Percentiles rank a stretch among this genome's conserved stretches.
These are phyloP conservation scores for Oreotragus oreotragus DNA, from an alignment of 2,113 vertebrate species.

Conservation along the genomic window DNA sequence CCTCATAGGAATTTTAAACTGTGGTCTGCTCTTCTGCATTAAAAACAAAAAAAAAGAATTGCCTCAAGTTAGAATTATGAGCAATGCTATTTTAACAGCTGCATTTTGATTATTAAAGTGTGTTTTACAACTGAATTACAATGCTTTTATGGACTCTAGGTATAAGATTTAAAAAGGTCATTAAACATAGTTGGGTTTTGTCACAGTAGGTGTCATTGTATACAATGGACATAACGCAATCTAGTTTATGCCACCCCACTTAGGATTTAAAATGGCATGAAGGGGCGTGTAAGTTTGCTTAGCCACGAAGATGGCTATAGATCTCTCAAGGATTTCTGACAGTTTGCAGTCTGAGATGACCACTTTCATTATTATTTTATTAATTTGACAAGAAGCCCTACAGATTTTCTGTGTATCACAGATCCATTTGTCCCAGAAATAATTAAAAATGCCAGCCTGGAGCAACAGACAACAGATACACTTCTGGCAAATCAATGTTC, in stretches of 20 bases:
- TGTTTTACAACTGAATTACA: conserved; percentile 90
- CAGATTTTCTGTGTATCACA: conserved; percentile 81
- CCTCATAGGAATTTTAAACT: conserved; percentile 92
- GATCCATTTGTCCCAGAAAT: conserved; percentile 85
- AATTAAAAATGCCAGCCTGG: conserved; percentile 87
- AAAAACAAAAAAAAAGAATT: conserved; percentile 83
- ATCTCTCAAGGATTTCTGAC: conserved; percentile 81
- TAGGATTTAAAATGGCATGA: conserved; percentile 72
- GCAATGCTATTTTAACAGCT: conserved; percentile 89
- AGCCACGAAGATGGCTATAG: conserved; percentile 75
- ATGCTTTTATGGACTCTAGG: conserved; percentile 89
- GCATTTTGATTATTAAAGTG: conserved; percentile 93
- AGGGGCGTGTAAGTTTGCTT: conserved; percentile 74
- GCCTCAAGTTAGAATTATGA: conserved; percentile 89
- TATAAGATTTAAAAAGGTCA: conserved; percentile 96
- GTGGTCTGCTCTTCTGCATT: conserved; percentile 88
- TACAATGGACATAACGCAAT: conserved; percentile 88
- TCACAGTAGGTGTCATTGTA: conserved; percentile 88
- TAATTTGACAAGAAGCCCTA: conserved; percentile 85
- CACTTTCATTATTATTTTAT: conserved; percentile 86
- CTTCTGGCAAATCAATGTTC: conserved; percentile 84
- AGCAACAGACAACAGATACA: conserved; percentile 84
- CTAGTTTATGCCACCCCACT: conserved; percentile 83
- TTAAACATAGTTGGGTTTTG: conserved; percentile 90
- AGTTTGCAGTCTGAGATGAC: conserved; percentile 80